Percentiles rank a stretch among this genome's conserved stretches.
phyloP scores from a whole-genome alignment of 2,888 invertebrate genomes.

The Archips xylosteana region DNA sequence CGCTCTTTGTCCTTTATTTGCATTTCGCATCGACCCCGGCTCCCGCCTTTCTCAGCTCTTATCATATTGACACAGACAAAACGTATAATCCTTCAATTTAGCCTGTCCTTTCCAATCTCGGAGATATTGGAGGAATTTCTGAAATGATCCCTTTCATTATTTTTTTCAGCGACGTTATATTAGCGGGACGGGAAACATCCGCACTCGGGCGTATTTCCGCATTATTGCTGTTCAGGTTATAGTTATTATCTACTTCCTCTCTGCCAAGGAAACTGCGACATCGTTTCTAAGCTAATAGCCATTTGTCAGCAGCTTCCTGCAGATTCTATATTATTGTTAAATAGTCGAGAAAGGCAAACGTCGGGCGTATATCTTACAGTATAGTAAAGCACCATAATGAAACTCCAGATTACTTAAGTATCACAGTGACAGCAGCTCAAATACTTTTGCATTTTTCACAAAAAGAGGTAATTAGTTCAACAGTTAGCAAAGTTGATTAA shows the following conservation, averaged over 20 bases:
- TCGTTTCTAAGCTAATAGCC: slow-evolving; percentile 41
- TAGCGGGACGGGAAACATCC: slow-evolving; percentile 40
- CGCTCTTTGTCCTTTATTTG: slow-evolving; percentile 70
- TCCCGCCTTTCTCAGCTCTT: slow-evolving; percentile 71
- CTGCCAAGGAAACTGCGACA: slow-evolving; percentile 39
- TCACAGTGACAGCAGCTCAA: slow-evolving; percentile 19
- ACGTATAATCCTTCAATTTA: slow-evolving; percentile 75
- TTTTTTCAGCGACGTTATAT: slow-evolving; percentile 37
- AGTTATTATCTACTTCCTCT: slow-evolving; percentile 39
- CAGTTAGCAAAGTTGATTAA: slow-evolving; percentile 30
- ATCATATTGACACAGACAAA: slow-evolving; percentile 78
- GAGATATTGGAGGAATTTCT: slow-evolving; percentile 41
- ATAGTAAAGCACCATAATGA: slow-evolving; percentile 6
- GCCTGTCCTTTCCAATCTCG: slow-evolving; percentile 64
- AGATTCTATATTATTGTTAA: slow-evolving; percentile 23
- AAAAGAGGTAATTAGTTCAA: slow-evolving; percentile 35
- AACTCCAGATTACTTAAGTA: background rate
- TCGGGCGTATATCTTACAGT: background rate
- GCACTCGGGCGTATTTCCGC: slow-evolving; percentile 38
- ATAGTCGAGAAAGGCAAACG: slow-evolving; percentile 10
- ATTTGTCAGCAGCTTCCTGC: slow-evolving; percentile 44
- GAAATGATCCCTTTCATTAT: slow-evolving; percentile 44
- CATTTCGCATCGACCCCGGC: slow-evolving; percentile 70
- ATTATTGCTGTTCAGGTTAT: slow-evolving; percentile 40
- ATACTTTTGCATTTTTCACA: slow-evolving; percentile 7